phyloP scores from a whole-genome alignment of 2,113 vertebrate species.

The Phaethon lepturus region DNA sequence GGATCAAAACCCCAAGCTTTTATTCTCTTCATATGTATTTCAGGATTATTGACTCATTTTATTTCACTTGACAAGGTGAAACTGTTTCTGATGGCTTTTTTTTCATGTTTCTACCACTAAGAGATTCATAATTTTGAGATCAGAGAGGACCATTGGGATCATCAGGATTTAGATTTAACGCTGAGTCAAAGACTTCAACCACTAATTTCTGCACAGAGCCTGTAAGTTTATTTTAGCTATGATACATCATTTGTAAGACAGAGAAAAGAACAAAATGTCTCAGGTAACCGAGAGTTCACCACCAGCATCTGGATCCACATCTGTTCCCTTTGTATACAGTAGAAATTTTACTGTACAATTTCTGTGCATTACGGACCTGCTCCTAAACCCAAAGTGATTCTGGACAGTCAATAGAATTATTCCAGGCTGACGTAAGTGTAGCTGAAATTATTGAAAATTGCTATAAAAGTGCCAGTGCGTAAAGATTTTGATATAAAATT shows the following conservation, averaged over 20 bases:
- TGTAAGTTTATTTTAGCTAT: neutral
- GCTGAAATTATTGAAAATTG: slow-evolving; percentile 2
- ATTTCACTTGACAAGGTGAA: neutral
- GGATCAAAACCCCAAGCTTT: neutral
- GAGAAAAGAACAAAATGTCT: neutral
- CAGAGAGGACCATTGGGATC: neutral
- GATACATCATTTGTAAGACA: neutral
- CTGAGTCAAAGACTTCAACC: neutral
- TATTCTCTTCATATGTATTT: neutral
- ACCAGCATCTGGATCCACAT: neutral
- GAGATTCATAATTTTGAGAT: neutral
- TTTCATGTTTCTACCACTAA: neutral
- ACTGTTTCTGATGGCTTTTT: neutral
- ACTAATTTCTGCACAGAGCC: neutral
- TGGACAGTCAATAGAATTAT: neutral
- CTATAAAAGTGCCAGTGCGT: neutral
- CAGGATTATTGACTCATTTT: neutral
- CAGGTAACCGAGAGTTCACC: slow-evolving; percentile 37
- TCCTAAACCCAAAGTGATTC: neutral
- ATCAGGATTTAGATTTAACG: neutral
- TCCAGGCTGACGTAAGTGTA: neutral
- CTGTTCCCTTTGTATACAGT: neutral
- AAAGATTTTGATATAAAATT: slow-evolving; percentile 10
- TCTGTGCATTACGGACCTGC: neutral
- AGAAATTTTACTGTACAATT: neutral